Conservation (phyloP, 1,140 invertebrate genomes). For the Artemia franciscana region DNA sequence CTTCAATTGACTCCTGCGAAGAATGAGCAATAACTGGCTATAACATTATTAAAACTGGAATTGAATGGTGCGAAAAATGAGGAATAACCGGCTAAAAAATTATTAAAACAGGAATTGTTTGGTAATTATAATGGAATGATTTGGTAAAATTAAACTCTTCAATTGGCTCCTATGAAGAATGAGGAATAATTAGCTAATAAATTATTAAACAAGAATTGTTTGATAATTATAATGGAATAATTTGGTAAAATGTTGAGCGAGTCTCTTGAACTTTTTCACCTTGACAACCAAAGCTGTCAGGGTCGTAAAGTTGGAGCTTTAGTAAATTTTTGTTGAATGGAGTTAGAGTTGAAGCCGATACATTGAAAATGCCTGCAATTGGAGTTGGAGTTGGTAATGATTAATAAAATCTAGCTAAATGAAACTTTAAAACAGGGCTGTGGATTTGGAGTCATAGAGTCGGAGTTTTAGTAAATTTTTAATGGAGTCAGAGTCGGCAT, state of each 20-base stretch:
- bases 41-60: background rate
- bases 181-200: background rate
- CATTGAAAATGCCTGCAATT: too few species aligned
- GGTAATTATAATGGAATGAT: background rate
- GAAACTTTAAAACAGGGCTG: too few species aligned
- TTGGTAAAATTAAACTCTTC: background rate
- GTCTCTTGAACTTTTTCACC: too few species aligned
- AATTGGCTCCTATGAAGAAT: background rate
- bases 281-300: too few species aligned
- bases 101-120: background rate
- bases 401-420: too few species aligned
- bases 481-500: background rate
- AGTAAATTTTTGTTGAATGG: too few species aligned
- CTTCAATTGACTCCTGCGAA: constrained; percentile 1
- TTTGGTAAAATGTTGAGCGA: background rate
- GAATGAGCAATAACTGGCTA: background rate
- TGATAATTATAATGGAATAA: background rate
- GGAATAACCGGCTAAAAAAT: background rate
- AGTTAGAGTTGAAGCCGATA: too few species aligned
- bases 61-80: background rate
- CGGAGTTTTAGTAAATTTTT: too few species aligned
- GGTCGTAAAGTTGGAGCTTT: too few species aligned
- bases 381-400: too few species aligned
- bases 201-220: background rate
- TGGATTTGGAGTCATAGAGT: too few species aligned